These are phyloP conservation scores for Tachina fera DNA, from an alignment of 2,888 invertebrate species.

Conservation along the genomic window DNA sequence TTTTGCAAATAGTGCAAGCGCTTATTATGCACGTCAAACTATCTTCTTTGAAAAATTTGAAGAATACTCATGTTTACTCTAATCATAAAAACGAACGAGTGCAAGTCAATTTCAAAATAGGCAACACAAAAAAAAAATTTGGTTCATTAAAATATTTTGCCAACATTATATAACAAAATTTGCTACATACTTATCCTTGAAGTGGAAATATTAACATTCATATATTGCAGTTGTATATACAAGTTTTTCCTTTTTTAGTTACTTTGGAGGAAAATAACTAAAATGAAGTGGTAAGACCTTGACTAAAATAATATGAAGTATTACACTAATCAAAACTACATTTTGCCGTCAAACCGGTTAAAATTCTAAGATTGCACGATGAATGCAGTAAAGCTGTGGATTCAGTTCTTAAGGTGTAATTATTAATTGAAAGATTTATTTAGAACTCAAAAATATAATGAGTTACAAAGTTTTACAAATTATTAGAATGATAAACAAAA, in stretches of 20 bases:
- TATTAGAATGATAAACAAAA: too few relatives aligned
- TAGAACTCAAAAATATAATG: too few relatives aligned
- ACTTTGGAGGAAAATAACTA: background rate
- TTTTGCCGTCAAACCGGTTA: too few relatives aligned
- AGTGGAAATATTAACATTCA: background rate
- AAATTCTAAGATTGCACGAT: too few relatives aligned
- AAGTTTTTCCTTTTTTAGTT: background rate
- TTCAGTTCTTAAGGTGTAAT: too few relatives aligned
- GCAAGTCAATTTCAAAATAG: background rate
- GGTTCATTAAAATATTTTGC: conserved; percentile 39
- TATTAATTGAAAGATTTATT: too few relatives aligned
- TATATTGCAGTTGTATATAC: background rate
- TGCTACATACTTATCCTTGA: background rate
- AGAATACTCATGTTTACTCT: conserved; percentile 13
- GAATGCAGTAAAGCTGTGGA: too few relatives aligned
- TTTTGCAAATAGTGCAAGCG: conserved; percentile 17
- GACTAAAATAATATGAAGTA: too few relatives aligned
- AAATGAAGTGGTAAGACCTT: background rate
- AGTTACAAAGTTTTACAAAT: too few relatives aligned
- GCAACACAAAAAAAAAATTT: conserved; percentile 7
- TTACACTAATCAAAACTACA: too few relatives aligned
- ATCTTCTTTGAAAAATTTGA: background rate
- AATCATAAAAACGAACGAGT: conserved; percentile 18
- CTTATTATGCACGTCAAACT: conserved; percentile 33
- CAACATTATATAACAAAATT: conserved; percentile 22